A percentile compares a stretch with the other conserved stretches of the same genome.
These are phyloP conservation scores for Felis catus DNA, from an alignment of 2,113 vertebrate genomes.

Conservation along the genomic window DNA sequence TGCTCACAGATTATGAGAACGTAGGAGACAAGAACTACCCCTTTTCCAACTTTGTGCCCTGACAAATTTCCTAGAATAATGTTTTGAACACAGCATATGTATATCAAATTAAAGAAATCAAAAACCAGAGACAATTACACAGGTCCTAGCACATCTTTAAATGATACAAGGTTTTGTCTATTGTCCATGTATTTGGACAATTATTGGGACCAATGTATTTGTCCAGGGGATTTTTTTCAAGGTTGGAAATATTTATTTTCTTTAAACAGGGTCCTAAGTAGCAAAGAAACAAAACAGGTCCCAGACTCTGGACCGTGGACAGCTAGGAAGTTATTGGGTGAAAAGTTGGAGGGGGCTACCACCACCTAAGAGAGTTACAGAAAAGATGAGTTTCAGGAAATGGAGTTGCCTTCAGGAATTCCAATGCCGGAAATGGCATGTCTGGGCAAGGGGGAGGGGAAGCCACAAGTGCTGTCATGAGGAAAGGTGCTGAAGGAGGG, in stretches of 20 bases:
- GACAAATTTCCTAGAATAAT: not conserved
- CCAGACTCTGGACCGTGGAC: slow-evolving; percentile 45
- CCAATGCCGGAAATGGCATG: not conserved
- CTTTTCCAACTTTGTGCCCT: not conserved
- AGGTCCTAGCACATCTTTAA: not conserved
- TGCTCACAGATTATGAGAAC: not conserved
- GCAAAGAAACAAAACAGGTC: slow-evolving; percentile 65
- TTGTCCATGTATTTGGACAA: not conserved
- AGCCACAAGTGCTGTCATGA: not conserved
- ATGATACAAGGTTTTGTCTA: not conserved
- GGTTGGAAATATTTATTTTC: slow-evolving; percentile 82
- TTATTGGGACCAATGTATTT: not conserved
- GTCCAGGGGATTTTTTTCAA: not conserved
- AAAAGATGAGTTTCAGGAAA: not conserved
- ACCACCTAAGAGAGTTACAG: not conserved
- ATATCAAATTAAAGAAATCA: not conserved
- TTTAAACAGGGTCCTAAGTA: slow-evolving; percentile 77
- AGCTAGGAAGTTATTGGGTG: not conserved
- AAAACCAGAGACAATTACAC: not conserved
- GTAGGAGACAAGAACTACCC: not conserved
- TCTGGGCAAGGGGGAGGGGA: not conserved
- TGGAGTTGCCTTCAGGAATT: not conserved
- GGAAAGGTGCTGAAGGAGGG: not conserved
- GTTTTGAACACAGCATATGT: not conserved
- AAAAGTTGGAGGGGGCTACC: not conserved